Evolutionary conservation across 2,888 invertebrate genomes (phyloP).

Genomic region (Eristalis pertinax): DNA sequence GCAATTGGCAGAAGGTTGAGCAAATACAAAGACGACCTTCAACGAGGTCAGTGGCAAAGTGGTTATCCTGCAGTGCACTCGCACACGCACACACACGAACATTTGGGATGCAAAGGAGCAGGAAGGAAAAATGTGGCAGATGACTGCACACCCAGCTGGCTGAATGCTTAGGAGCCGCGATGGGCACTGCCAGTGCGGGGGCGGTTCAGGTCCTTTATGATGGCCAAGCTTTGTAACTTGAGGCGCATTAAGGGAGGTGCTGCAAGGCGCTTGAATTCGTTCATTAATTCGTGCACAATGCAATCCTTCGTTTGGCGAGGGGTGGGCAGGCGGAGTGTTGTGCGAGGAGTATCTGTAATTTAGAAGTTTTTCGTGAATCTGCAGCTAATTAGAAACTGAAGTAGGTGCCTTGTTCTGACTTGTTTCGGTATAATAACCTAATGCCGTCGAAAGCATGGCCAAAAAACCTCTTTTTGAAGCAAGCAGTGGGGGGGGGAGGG

Average conservation of each 20-base stretch:
- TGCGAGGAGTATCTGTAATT: slow-evolving; percentile 31
- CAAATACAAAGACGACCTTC: slow-evolving; percentile 70
- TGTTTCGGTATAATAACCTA: slow-evolving; percentile 66
- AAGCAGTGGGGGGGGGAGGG: background rate
- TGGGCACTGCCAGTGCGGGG: no score
- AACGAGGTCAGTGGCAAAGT: slow-evolving; percentile 70
- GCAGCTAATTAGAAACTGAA: slow-evolving; percentile 63
- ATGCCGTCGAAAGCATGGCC: slow-evolving; percentile 37
- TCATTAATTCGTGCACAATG: slow-evolving; percentile 30
- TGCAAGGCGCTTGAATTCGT: slow-evolving; percentile 33
- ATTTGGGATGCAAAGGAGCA: background rate
- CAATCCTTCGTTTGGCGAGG: background rate
- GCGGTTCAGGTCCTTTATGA: slow-evolving; percentile 45
- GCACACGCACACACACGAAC: slow-evolving; percentile 39
- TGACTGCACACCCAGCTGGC: background rate
- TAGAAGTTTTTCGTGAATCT: slow-evolving; percentile 33
- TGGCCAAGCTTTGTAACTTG: slow-evolving; percentile 43
- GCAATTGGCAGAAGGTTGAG: slow-evolving; percentile 60
- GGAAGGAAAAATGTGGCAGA: slow-evolving; percentile 38
- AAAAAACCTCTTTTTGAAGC: slow-evolving; percentile 29
- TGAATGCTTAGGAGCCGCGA: background rate
- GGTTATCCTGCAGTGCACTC: slow-evolving; percentile 52
- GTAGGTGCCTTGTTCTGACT: slow-evolving; percentile 63
- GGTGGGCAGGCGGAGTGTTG: background rate
- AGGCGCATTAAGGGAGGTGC: slow-evolving; percentile 54